Conservation (phyloP, 2,888 invertebrate species). For the Raillietiella orientalis region DNA sequence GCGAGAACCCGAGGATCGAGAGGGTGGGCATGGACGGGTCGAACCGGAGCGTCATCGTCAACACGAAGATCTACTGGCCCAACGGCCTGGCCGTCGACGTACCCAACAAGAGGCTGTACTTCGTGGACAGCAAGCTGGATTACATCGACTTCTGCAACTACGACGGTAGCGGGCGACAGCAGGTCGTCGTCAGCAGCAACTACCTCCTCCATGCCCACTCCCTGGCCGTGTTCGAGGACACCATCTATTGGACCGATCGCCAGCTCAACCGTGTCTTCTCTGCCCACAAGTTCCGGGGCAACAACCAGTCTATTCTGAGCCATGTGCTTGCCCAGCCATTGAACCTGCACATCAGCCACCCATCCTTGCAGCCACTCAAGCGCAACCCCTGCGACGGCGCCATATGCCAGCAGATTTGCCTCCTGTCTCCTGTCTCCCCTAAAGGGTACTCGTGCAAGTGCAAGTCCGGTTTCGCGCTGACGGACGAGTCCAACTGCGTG, state of each 20-base stretch:
- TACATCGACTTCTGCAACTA: conserved; percentile 94
- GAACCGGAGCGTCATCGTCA: conserved; percentile 46
- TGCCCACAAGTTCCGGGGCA: conserved; percentile 67
- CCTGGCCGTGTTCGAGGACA: conserved; percentile 75
- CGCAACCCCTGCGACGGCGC: conserved; percentile 39
- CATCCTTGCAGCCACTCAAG: conserved; percentile 51
- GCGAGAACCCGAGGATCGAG: conserved; percentile 82
- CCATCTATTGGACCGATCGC: conserved; percentile 82
- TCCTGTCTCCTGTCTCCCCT: conserved; percentile 38
- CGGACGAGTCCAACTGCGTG: neutral
- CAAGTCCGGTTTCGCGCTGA: conserved; percentile 34
- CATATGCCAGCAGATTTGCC: conserved; percentile 60
- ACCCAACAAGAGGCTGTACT: conserved; percentile 70
- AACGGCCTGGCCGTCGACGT: conserved; percentile 88
- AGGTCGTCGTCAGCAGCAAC: conserved; percentile 49
- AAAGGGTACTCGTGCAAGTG: conserved; percentile 60
- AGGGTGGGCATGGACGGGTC: conserved; percentile 85
- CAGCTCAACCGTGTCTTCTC: conserved; percentile 57
- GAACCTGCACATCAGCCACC: conserved; percentile 81
- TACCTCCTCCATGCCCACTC: conserved; percentile 86
- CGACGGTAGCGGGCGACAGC: conserved; percentile 62
- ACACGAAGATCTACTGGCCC: conserved; percentile 90
- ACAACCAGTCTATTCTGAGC: conserved; percentile 70
- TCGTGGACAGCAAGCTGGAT: conserved; percentile 85
- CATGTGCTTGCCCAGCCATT: conserved; percentile 79